phyloP scores from a whole-genome alignment of 2,113 vertebrate genomes.

The Sphaerodactylus townsendi region DNA sequence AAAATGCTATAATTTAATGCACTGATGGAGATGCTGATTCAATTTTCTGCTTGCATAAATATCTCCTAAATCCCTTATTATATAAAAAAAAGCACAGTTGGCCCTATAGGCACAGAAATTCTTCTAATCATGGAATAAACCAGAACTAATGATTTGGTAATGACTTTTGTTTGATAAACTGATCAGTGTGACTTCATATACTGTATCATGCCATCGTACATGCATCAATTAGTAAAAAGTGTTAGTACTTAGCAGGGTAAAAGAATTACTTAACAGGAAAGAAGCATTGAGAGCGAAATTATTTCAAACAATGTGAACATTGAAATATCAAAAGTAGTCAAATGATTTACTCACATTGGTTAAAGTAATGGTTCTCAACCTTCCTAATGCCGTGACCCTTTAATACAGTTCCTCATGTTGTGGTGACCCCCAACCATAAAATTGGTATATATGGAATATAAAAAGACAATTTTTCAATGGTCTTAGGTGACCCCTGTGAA shows the following conservation, averaged over 20 bases:
- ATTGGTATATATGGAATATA: too few relatives aligned
- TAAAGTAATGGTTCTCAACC: too few relatives aligned
- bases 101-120: conserved; percentile 52
- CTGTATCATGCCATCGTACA: not conserved
- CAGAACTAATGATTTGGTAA: conserved; percentile 72
- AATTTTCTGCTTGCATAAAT: conserved; percentile 73
- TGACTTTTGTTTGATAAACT: conserved; percentile 56
- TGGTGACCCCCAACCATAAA: too few relatives aligned
- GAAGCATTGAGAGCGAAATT: conserved; percentile 60
- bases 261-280: conserved; percentile 67
- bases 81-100: conserved; percentile 45
- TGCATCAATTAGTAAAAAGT: conserved; percentile 35
- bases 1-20: conserved; percentile 65
- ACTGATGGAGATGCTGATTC: conserved; percentile 62
- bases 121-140: conserved; percentile 55
- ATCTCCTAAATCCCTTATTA: conserved; percentile 63
- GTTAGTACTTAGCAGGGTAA: conserved; percentile 49
- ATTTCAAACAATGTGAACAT: conserved; percentile 53
- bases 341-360: conserved; percentile 34
- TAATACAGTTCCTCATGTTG: too few relatives aligned
- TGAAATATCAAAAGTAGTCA: conserved; percentile 16
- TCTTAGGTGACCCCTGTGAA: too few relatives aligned
- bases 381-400: too few relatives aligned
- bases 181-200: conserved; percentile 38
- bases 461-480: too few relatives aligned